Conservation (phyloP, 2,888 invertebrate genomes). For the Drosophila lacicola region DNA sequence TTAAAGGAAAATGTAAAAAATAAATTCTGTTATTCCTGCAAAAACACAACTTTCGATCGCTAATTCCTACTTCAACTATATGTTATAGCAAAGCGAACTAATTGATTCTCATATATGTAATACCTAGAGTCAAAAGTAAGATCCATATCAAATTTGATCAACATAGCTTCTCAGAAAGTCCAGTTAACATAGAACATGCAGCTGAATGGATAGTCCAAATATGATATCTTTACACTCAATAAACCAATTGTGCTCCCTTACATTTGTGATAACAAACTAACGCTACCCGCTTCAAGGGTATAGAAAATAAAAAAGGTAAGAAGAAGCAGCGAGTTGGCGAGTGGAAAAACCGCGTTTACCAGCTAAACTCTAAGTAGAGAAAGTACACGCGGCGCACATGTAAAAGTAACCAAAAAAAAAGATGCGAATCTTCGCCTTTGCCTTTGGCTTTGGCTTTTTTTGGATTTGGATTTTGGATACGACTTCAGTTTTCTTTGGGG, state of each 20-base stretch:
- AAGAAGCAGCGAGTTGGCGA: constrained; percentile 31
- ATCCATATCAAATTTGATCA: neutral
- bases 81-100: neutral
- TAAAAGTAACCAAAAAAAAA: constrained; percentile 70
- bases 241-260: neutral
- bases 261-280: neutral
- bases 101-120: too few relatives aligned
- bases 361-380: constrained; percentile 78
- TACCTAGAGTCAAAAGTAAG: neutral
- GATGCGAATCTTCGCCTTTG: constrained; percentile 76
- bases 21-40: neutral
- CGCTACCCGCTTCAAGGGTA: constrained; percentile 39
- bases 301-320: constrained; percentile 14
- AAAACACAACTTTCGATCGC: neutral
- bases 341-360: constrained; percentile 60
- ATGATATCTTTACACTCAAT: neutral
- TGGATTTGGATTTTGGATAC: constrained; percentile 65
- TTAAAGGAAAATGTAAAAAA: too few relatives aligned
- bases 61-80: neutral
- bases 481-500: constrained; percentile 68
- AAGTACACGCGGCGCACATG: constrained; percentile 73
- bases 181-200: constrained; percentile 1
- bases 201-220: neutral
- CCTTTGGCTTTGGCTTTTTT: constrained; percentile 37
- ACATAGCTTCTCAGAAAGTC: neutral